Base-by-base conservation (phyloP, 2,797 vertebrate genomes). In the Cyclopterus lumpus region DNA sequence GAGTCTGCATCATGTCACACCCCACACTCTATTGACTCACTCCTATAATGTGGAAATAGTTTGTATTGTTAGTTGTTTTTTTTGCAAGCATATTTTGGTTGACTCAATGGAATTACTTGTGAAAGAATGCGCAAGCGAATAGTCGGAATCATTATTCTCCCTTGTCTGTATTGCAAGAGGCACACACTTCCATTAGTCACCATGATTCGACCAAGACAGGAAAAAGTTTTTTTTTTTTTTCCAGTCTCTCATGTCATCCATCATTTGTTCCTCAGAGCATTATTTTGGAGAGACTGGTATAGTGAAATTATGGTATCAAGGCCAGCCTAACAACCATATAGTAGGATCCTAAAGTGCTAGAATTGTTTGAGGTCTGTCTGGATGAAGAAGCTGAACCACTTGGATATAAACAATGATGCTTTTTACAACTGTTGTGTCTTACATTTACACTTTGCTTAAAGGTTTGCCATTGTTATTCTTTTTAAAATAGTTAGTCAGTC, bases 131-230 rank as follows among this genome's bases (percentile, higher is more conserved):
- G 63, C 80, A 74, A 65, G 44, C 30, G 51, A 71, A 48, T 9
- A 51, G 34, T 60, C 20, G 14, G 32, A 44, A 72, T 60, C 38
- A 79, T 81, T 67, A 72, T 77, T 61, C 16, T 61, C 46, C 22
- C 40, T 20, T 53, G 58, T 81, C 78, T 72, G 44, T 24, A 48
- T 51, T 38, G 40, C 22, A 53, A 58, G 64, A 79, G 59, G 42
- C 48, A 57, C 6, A 46, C 34, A 69, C 73, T 88, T 87, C 80
- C 55, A 79, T 78, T 70, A 62, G 46, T 32, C 24, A 54, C 32
- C 54, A 67, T 75, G 68, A 84, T 87, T 61, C 67, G 48, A 76
- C 34, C 77, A 82, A 71, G 75, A 51, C 42, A 71, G 72, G 75
- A 71, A 76, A 55, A 77, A 65, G 28, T 70, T 32, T 78, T 36